These are phyloP conservation scores for Biston stratarius DNA, from an alignment of 2,888 invertebrate species.

Conservation along the genomic window DNA sequence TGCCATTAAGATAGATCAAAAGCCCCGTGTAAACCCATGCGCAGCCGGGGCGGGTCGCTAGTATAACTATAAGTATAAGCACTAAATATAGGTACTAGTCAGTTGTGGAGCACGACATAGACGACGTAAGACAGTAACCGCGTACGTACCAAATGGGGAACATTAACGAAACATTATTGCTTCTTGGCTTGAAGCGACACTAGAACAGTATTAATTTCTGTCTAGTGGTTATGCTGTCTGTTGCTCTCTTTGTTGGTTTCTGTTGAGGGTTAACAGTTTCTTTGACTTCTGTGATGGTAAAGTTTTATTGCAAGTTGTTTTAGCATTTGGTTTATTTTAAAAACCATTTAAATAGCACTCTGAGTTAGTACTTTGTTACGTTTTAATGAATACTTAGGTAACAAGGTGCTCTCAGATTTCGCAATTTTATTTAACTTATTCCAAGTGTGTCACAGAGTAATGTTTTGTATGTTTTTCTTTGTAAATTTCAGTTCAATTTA, in stretches of 20 bases:
- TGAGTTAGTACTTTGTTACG: not conserved
- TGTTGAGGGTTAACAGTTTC: conserved; percentile 60
- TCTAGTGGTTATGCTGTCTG: conserved; percentile 40
- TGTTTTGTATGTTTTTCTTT: no score
- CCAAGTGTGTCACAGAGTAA: no score
- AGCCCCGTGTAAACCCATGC: no score
- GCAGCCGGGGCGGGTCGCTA: no score
- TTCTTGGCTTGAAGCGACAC: conserved; percentile 75
- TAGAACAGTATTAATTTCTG: conserved; percentile 80
- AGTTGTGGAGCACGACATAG: conserved; percentile 64
- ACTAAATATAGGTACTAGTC: conserved; percentile 51
- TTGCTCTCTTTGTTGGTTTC: conserved; percentile 57
- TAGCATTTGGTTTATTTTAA: conserved; percentile 5
- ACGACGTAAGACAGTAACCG: conserved; percentile 75
- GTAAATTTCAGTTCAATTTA: no score
- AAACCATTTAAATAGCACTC: not conserved
- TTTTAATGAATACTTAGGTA: not conserved
- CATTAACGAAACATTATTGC: conserved; percentile 83
- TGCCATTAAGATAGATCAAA: no score
- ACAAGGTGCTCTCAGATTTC: not conserved
- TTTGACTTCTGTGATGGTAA: conserved; percentile 26
- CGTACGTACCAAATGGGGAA: conserved; percentile 79
- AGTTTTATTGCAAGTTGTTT: conserved; percentile 16
- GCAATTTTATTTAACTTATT: not conserved
- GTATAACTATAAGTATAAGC: conserved; percentile 51